phyloP scores from a whole-genome alignment of 2,113 vertebrate species.

The Bos javanicus region DNA sequence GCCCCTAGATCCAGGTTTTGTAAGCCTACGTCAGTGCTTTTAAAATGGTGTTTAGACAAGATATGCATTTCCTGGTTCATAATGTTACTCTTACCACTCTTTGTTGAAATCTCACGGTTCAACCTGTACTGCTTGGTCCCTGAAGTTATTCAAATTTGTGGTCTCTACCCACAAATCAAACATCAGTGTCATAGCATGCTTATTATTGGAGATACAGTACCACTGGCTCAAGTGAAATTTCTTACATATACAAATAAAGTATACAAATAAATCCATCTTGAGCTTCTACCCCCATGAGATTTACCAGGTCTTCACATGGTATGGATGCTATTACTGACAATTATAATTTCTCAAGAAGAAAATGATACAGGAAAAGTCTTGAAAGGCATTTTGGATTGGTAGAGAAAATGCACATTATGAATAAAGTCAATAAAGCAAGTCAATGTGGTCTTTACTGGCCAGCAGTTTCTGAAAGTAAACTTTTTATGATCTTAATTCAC shows the following conservation, averaged over 20 bases:
- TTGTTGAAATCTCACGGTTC: neutral
- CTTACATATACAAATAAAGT: neutral
- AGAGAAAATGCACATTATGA: neutral
- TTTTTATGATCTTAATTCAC: neutral
- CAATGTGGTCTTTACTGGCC: neutral
- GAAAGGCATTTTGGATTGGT: neutral
- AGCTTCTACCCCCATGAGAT: neutral
- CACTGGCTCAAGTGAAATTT: neutral
- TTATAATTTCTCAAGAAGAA: neutral
- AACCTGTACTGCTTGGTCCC: neutral
- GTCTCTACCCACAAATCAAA: neutral
- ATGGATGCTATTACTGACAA: neutral
- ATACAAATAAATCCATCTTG: neutral
- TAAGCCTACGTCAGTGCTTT: neutral
- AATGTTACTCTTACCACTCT: neutral
- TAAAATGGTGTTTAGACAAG: neutral
- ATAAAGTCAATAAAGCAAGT: conserved; percentile 3
- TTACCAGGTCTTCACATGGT: neutral
- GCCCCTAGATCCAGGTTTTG: neutral
- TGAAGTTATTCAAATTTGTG: neutral
- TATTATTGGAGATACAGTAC: neutral
- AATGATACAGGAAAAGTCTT: neutral
- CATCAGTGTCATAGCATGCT: neutral
- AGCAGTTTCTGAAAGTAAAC: neutral
- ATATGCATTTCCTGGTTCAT: neutral